Base-by-base conservation (phyloP, 2,797 vertebrate genomes). In the Spondyliosoma cantharus region DNA sequence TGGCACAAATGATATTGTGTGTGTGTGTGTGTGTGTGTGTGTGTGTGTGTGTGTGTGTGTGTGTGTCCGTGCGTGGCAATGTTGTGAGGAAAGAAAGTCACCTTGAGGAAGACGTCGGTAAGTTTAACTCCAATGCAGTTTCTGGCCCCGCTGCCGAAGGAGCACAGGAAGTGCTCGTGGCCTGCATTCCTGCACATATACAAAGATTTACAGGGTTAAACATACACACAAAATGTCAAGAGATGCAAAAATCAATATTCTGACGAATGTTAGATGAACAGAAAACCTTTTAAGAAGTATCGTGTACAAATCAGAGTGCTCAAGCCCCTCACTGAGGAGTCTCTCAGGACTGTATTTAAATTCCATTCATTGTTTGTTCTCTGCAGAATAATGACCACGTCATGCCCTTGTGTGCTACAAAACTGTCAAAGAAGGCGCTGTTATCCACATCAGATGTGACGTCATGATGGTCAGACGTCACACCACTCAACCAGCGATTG, bases 111-210 rank as follows among this genome's bases (percentile, higher is more conserved):
- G 65, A 88, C 15, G 1, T 87, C 62, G 0, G 92, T 90, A 15
- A 93, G 90, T 67, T 89, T 89, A 13, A 48, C 43, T 80, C 90
- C 87, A 3, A 93, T 91, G 61, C 91, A 93, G 84, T 43, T 84
- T 73, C 93, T 87, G 52, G 89, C 82, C 12, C 90, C 89, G 2
- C 83, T 88, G 64, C 92, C 92, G 11, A 92, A 91, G 25, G 89
- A 90, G 72, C 91, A 92, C 24, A 93, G 87, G n/a, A 91, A 72
- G 57, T 88, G 80, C 69, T 93, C 89, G 67, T 93, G 92, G 46
- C 91, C 92, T 46, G 88, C 78, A 57, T 93, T 93, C 74, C 93
- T 93, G 84, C 59, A 72, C 9, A 85, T 19, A 69, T 2, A 81
- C 25, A 85, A 53, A 79, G 16, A 83, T 0, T 20, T 11, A 15